Percentiles rank a stretch among this genome's conserved stretches.
Evolutionary conservation across 2,113 vertebrate species (phyloP).

Genomic region (Bucco capensis): DNA sequence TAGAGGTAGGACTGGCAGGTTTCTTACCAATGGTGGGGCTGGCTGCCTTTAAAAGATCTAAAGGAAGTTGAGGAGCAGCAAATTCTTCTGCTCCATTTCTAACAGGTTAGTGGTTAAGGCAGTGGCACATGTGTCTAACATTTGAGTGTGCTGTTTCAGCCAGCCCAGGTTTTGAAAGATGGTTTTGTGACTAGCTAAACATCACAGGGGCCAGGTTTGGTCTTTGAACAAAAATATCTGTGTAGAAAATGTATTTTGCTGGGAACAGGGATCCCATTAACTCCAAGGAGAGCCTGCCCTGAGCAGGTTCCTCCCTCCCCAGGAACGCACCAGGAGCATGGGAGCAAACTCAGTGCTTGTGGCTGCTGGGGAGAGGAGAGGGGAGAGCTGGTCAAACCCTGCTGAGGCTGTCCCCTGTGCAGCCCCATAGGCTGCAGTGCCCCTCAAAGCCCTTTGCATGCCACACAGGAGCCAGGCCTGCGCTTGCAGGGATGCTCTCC

Average conservation of each 20-base stretch:
- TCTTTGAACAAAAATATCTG: background rate
- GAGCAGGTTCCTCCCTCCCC: fast-evolving
- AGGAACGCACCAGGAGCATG: fast-evolving
- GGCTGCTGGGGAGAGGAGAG: background rate
- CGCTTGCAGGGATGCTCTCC: background rate
- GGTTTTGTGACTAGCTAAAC: conserved; percentile 14
- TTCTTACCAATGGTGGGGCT: background rate
- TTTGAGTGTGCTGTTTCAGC: conserved; percentile 22
- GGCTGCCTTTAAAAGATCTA: background rate
- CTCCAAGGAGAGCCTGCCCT: background rate
- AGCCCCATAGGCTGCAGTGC: background rate
- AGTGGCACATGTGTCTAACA: background rate
- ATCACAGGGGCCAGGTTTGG: background rate
- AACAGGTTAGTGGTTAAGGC: conserved; percentile 14
- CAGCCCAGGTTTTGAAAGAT: conserved; percentile 13
- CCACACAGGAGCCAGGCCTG: background rate
- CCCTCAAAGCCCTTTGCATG: background rate
- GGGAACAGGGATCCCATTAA: background rate
- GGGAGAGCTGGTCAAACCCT: background rate
- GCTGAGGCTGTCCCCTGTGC: fast-evolving
- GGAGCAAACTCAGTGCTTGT: fast-evolving
- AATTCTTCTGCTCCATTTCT: conserved; percentile 7
- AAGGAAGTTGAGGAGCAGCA: conserved; percentile 12
- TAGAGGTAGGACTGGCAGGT: background rate
- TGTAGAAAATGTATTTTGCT: background rate